Evolutionary conservation across 2,888 invertebrate species (phyloP), one percentile per base, ranked within the genome.

Genomic region (Mimumesa dahlbomi): DNA sequence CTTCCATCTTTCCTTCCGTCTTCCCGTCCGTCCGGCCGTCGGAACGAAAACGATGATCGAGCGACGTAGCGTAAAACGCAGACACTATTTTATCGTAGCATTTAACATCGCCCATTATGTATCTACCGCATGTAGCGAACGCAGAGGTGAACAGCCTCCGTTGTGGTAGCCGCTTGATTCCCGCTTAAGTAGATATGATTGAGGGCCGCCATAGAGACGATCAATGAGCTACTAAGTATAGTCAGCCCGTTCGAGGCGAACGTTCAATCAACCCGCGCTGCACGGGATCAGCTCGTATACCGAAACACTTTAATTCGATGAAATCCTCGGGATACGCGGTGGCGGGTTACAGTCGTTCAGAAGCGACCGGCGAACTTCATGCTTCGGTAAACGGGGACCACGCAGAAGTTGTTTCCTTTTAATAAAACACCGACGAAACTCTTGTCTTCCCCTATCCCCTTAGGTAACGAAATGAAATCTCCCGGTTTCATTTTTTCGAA

Each of bases 181-280:
- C 43, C 67, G 76, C 70, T 79, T 78, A 78, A 78, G 73, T 75
- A 82, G 83, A 82, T 80, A 83, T 84, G 84, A 84, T 84, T 84
- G 79, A 83, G 81, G 81, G 74, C 77, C 81, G 74, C 69, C 71
- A 74, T 76, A 77, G 72, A 82, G 79, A 74, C 75, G 81, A 82
- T 84, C 82, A 82, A 82, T 83, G 81, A 79, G 64, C 80, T 76
- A 77, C 77, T 73, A 77, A 80, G 81, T 75, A 75, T 71, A 71
- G 71, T 52, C 64, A 53, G 62, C 42, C 52, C 58, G 65, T 68
- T n/a, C 63, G 68, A 67, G 58, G 67, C 73, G 54, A 77, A 72
- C 76, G 75, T 76, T 77, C 79, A 76, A 82, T 81, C 82, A 79
- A 77, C 52, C 71, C 62, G 48, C 59, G 61, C 52, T 42, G 63